Evolutionary conservation across 2,797 vertebrate species (phyloP).

Genomic region (Perodicticus potto): DNA sequence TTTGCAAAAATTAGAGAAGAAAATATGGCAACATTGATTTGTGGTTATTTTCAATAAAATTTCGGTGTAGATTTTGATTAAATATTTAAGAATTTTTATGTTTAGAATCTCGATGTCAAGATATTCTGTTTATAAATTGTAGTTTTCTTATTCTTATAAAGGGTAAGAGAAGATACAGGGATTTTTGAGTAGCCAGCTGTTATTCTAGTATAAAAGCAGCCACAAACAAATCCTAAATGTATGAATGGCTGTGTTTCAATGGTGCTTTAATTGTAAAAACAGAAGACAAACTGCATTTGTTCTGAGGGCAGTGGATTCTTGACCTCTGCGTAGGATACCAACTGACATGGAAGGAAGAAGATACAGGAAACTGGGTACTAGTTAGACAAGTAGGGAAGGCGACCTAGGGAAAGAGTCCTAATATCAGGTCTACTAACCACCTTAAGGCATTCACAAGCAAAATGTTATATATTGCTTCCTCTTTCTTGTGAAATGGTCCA

Average conservation of each 20-base stretch:
- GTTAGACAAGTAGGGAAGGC: background rate
- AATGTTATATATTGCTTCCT: background rate
- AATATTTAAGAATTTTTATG: slow-evolving; percentile 40
- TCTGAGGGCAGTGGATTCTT: background rate
- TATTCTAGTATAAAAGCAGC: background rate
- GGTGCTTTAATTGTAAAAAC: background rate
- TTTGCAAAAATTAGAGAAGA: slow-evolving; percentile 54
- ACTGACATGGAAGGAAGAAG: background rate
- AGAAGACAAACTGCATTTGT: background rate
- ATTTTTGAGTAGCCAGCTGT: background rate
- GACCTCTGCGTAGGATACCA: background rate
- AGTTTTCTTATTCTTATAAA: slow-evolving; percentile 18
- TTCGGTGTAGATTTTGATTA: background rate
- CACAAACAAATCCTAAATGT: background rate
- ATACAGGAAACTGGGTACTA: background rate
- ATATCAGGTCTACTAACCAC: background rate
- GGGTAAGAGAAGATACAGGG: background rate
- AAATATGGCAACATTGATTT: slow-evolving; percentile 16
- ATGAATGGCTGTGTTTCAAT: background rate
- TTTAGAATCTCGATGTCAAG: background rate
- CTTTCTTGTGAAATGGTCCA: background rate
- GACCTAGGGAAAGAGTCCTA: background rate
- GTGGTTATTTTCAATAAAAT: slow-evolving; percentile 42
- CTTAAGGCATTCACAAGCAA: background rate
- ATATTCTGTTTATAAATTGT: background rate